phyloP scores from a whole-genome alignment of 2,888 invertebrate species.

The Sminthurinus aureus region DNA sequence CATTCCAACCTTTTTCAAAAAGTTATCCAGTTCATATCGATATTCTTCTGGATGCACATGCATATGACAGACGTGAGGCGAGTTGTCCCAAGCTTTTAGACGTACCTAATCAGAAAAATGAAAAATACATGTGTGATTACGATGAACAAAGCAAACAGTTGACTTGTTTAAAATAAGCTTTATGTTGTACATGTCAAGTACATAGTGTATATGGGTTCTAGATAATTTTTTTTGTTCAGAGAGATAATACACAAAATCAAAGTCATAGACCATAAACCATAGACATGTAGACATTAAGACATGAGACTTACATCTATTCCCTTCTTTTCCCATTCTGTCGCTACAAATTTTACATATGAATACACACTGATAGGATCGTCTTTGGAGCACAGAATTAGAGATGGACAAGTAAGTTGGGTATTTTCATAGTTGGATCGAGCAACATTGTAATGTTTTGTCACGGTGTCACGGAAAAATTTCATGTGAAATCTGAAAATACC shows the following conservation, averaged over 20 bases:
- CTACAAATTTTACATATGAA: neutral
- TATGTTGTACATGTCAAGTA: too few relatives aligned
- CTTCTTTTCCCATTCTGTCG: neutral
- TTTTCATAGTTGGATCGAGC: conserved; percentile 5
- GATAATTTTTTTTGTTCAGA: too few relatives aligned
- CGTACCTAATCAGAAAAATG: neutral
- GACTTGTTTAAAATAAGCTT: too few relatives aligned
- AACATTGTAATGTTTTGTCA: neutral
- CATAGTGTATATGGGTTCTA: too few relatives aligned
- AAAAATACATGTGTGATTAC: neutral
- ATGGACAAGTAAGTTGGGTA: neutral
- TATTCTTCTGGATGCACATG: neutral
- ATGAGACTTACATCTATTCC: neutral
- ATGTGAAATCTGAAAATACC: neutral
- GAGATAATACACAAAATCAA: too few relatives aligned
- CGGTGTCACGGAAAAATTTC: neutral
- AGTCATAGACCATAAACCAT: too few relatives aligned
- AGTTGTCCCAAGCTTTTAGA: neutral
- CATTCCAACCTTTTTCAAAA: neutral
- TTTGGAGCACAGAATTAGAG: neutral
- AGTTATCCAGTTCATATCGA: neutral
- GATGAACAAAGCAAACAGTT: too few relatives aligned
- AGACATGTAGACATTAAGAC: too few relatives aligned
- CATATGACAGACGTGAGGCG: neutral
- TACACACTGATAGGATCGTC: neutral